These are phyloP conservation scores for Euspilapteryx auroguttella DNA, from an alignment of 2,888 invertebrate genomes.

Conservation along the genomic window DNA sequence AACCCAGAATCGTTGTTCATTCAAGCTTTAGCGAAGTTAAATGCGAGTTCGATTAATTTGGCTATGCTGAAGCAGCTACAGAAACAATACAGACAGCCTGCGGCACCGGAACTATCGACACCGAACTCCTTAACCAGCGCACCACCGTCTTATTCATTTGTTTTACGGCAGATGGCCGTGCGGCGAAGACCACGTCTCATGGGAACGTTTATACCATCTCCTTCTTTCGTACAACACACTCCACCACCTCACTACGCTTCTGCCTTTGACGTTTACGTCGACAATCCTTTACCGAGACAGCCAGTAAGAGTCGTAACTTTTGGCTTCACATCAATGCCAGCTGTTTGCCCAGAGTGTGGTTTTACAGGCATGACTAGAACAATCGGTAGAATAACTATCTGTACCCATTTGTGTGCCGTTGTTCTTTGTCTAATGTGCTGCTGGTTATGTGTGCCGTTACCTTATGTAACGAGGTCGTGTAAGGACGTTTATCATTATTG, in stretches of 20 bases:
- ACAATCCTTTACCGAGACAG: slow-evolving; percentile 23
- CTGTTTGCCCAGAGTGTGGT: slow-evolving; percentile 40
- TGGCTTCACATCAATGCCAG: slow-evolving; percentile 33
- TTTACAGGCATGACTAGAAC: slow-evolving; percentile 31
- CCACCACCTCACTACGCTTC: slow-evolving; percentile 46
- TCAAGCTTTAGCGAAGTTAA: slow-evolving; percentile 30
- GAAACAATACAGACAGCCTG: background rate
- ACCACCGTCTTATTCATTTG: slow-evolving; percentile 47
- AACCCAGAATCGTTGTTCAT: slow-evolving; percentile 30
- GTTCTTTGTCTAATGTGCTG: slow-evolving; percentile 40
- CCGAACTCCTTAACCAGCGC: slow-evolving; percentile 40
- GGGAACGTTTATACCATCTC: slow-evolving; percentile 46
- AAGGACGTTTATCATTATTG: slow-evolving; percentile 51
- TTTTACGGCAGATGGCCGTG: slow-evolving; percentile 34
- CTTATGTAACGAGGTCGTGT: slow-evolving; percentile 41
- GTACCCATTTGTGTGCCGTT: slow-evolving; percentile 41
- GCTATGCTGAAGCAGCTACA: slow-evolving; percentile 11
- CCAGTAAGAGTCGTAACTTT: slow-evolving; percentile 25
- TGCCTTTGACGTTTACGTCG: slow-evolving; percentile 44
- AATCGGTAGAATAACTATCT: slow-evolving; percentile 30
- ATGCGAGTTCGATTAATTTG: slow-evolving; percentile 20
- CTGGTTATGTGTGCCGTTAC: slow-evolving; percentile 45
- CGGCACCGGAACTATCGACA: slow-evolving; percentile 19
- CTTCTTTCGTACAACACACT: slow-evolving; percentile 38
- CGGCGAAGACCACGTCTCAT: slow-evolving; percentile 34